A percentile compares a stretch with the other conserved stretches of the same genome.
phyloP scores from a whole-genome alignment of 2,113 vertebrate genomes.

The Entosphenus tridentatus region DNA sequence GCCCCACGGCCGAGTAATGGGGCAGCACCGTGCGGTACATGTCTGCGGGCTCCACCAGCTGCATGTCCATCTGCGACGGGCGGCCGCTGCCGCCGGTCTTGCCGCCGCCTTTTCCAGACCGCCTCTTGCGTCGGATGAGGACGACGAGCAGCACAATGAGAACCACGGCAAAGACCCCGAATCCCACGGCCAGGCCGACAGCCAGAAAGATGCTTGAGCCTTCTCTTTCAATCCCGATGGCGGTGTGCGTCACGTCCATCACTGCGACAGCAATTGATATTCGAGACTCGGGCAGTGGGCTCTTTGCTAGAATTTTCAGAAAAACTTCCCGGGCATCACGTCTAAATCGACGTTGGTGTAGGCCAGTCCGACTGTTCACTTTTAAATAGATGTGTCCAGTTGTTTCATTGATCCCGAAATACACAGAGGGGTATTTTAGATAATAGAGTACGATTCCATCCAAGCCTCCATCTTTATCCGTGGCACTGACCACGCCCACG shows the following conservation, averaged over 20 bases:
- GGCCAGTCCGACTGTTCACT: conserved; percentile 40
- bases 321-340: conserved; percentile 49
- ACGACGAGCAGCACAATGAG: background rate
- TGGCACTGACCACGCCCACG: conserved; percentile 59
- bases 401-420: conserved; percentile 75
- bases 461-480: conserved; percentile 62
- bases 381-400: conserved; percentile 56
- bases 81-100: background rate
- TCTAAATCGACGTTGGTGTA: conserved; percentile 25
- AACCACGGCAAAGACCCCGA: conserved; percentile 31
- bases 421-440: conserved; percentile 38
- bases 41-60: conserved; percentile 44
- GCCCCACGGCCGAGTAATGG: conserved; percentile 32
- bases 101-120: background rate
- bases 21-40: conserved; percentile 81
- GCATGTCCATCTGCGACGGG: conserved; percentile 35
- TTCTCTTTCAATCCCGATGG: conserved; percentile 35
- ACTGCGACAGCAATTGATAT: conserved; percentile 34
- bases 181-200: conserved; percentile 54
- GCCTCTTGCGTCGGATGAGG: background rate
- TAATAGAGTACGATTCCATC: conserved; percentile 73
- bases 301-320: conserved; percentile 57
- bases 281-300: conserved; percentile 55
- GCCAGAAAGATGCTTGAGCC: conserved; percentile 58
- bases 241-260: conserved; percentile 62